Conservation (phyloP, 2,888 invertebrate species). For the Polydrusus tereticollis region DNA sequence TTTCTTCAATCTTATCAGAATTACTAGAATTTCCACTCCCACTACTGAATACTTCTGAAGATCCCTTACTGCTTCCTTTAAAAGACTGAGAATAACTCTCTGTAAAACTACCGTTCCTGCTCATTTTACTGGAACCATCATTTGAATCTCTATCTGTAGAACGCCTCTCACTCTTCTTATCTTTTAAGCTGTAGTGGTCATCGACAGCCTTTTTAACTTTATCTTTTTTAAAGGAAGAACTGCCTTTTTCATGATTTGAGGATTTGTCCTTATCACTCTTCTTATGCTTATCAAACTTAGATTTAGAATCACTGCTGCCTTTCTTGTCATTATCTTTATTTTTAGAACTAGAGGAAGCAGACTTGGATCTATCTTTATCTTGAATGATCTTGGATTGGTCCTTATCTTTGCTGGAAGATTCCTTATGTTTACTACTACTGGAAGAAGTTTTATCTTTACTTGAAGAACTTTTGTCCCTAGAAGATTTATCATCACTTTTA, state of each 20-base stretch:
- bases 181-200: conserved; percentile 79
- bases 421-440: conserved; percentile 52
- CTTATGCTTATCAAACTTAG: conserved; percentile 49
- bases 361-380: conserved; percentile 49
- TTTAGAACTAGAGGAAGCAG: conserved; percentile 40
- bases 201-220: conserved; percentile 69
- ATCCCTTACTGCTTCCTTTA: conserved; percentile 37
- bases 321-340: conserved; percentile 44
- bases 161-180: conserved; percentile 75
- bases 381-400: conserved; percentile 39
- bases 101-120: conserved; percentile 65
- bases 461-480: conserved; percentile 17
- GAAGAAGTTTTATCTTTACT: conserved; percentile 23
- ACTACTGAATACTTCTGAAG: conserved; percentile 34
- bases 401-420: conserved; percentile 41
- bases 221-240: conserved; percentile 49
- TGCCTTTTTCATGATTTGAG: conserved; percentile 18
- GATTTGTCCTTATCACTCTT: conserved; percentile 36
- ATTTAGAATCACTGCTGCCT: conserved; percentile 23
- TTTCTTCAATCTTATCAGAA: conserved; percentile 57
- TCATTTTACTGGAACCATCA: conserved; percentile 72
- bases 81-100: conserved; percentile 45
- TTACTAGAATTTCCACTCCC: conserved; percentile 63
- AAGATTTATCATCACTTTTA: conserved; percentile 46
- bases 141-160: conserved; percentile 87